phyloP scores from a whole-genome alignment of 1,140 invertebrate species.

The Drosophila rufa region DNA sequence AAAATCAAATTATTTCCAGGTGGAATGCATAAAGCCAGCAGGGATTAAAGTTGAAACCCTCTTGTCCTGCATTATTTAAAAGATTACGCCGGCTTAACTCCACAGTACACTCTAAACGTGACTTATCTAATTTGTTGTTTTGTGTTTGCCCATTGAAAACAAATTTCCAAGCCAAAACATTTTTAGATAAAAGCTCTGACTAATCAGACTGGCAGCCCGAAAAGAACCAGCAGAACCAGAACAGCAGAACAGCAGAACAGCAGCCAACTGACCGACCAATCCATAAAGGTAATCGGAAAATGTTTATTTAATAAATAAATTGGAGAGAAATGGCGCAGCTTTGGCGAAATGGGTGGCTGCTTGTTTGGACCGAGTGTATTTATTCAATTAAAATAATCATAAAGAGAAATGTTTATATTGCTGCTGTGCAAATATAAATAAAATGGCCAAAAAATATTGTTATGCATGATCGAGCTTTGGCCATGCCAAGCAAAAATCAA shows the following conservation, averaged over 20 bases:
- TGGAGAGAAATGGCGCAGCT: conserved; percentile 54
- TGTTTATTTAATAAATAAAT: conserved; percentile 78
- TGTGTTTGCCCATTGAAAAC: conserved; percentile 29
- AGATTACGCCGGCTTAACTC: conserved; percentile 10
- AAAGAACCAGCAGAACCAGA: conserved; percentile 19
- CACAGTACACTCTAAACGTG: neutral
- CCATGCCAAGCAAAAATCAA: conserved; percentile 33
- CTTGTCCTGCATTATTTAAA: neutral
- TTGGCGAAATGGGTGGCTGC: neutral
- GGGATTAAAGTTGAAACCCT: neutral
- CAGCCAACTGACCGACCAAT: conserved; percentile 11
- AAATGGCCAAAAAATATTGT: conserved; percentile 38
- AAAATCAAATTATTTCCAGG: conserved; percentile 17
- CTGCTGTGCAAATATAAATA: conserved; percentile 41
- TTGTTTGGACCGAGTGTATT: conserved; percentile 25
- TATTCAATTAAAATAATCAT: conserved; percentile 72
- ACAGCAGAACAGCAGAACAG: no score
- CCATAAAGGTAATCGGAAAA: conserved; percentile 57
- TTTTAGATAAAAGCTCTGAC: conserved; percentile 46
- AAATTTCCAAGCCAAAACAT: conserved; percentile 23
- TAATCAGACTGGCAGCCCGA: conserved; percentile 37
- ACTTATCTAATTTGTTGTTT: conserved; percentile 23
- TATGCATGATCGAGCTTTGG: conserved; percentile 34
- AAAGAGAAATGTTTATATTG: conserved; percentile 50
- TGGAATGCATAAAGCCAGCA: neutral